phyloP scores from a whole-genome alignment of 2,888 invertebrate genomes.

The Melanargia galathea region DNA sequence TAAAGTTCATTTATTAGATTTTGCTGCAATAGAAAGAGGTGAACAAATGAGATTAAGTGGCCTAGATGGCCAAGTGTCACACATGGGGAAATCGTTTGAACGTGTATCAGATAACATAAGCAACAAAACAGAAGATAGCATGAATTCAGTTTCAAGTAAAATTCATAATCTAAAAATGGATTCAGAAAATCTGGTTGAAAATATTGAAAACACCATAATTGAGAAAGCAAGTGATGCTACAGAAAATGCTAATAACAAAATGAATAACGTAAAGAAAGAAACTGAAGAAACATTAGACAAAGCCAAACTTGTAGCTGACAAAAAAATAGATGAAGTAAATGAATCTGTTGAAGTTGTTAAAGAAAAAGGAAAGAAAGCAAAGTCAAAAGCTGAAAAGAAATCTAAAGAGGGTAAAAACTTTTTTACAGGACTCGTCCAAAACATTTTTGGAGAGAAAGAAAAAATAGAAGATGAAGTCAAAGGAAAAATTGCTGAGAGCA shows the following conservation, averaged over 20 bases:
- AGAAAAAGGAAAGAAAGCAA: constrained; percentile 56
- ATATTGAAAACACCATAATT: constrained; percentile 44
- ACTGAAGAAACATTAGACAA: constrained; percentile 45
- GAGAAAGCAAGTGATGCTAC: constrained; percentile 55
- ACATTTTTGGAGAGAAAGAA: constrained; percentile 75
- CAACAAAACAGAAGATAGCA: constrained; percentile 43
- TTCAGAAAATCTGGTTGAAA: constrained; percentile 59
- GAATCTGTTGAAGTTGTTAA: constrained; percentile 61
- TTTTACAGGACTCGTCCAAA: constrained; percentile 71
- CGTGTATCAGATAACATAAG: constrained; percentile 55
- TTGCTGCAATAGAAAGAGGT: constrained; percentile 65
- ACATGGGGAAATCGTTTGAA: constrained; percentile 59
- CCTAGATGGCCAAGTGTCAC: constrained; percentile 50
- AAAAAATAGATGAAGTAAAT: constrained; percentile 59
- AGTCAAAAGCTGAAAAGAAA: constrained; percentile 69
- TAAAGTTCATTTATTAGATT: constrained; percentile 69
- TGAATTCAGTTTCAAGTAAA: constrained; percentile 42
- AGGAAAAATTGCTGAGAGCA: constrained; percentile 63
- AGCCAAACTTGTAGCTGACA: constrained; percentile 56
- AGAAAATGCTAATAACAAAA: constrained; percentile 55
- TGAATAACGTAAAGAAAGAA: constrained; percentile 55
- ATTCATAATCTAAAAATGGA: constrained; percentile 54
- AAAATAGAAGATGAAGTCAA: constrained; percentile 72
- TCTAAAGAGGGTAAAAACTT: constrained; percentile 74
- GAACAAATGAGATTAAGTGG: constrained; percentile 61